Base-by-base conservation (phyloP, 2,113 vertebrate genomes). In the Otocyon megalotis region DNA sequence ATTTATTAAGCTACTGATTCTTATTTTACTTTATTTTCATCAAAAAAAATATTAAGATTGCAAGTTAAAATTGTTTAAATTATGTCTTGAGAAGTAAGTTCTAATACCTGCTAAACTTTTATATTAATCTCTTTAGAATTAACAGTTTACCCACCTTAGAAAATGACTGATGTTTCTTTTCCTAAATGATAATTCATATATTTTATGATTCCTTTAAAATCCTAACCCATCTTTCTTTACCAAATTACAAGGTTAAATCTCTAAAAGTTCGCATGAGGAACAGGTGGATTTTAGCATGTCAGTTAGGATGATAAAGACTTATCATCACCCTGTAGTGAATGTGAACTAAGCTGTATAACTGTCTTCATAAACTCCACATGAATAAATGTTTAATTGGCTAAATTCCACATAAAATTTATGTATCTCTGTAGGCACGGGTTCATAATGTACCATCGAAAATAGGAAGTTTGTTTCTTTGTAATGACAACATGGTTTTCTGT, bases 11-110 rank as follows among this genome's bases (percentile, higher is more conserved):
- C 35, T 89, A 20, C 15, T 95, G 43, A 89, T 94, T 92, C 77
- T 37, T 30, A 0, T 85, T 95, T 96, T 72, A 53, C 9, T 90
- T 96, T 88, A 76, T 94, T 93, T 94, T 93, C 14, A 85, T 74
- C 13, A 54, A 72, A 95, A 88, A 77, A 43, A 89, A 90, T 65
- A 9, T 82, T 74, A 91, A 88, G 22, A 3, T 71, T 72, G n/a
- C 65, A 30, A 50, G 12, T 72, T 62, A 80, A 19, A 71, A 76
- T 89, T 92, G 8, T 77, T 88, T 74, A 95, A 76, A 77, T 92
- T 82, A 28, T 71, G 7, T 14, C 71, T 93, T 74, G 35, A 92
- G 76, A 96, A 81, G 22, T 60, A 94, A 69, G 8, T 83, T 10
- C 12, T 19, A 48, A 30, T 80, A 17, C n/a, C 15, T 69, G 1